Base-by-base conservation (phyloP, 2,797 vertebrate genomes). In the Dallia pectoralis region DNA sequence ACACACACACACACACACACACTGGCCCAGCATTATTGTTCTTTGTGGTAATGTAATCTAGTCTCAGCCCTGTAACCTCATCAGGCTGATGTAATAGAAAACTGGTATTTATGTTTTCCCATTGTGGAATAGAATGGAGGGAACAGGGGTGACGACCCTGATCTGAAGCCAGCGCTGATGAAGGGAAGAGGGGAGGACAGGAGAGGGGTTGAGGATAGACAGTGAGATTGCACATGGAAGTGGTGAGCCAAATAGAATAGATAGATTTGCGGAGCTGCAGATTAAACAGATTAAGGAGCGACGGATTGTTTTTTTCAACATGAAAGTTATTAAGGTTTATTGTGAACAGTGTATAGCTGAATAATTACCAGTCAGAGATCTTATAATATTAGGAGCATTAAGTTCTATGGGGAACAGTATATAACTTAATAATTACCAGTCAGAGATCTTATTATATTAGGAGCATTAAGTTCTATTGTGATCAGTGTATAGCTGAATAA, bases 71-170 rank as follows among this genome's bases (percentile, higher is more conserved):
- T 87, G 83, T n/a, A n/a, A 76, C 84, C 88, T 91, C 86, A 88
- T 91, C 88, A 84, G 77, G 77, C 84, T 88, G 89, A 90, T 91
- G 87, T 88, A 87, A 90, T 83, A 85, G 85, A 88, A 91, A 91
- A 86, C 82, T 79, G 69, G 71, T 85, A 86, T 91, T 91, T 91
- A 89, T 91, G 87, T 88, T 87, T 89, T 89, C 81, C 36, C 14
- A 47, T 44, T 85, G 82, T 76, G 71, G 71, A 36, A 70, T 53
- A 72, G 25, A 69, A 67, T 79, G 72, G 71, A 69, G 67, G 8
- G 67, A 69, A n/a, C 6, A 73, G 79, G 85, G 85, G 65, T 89
- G 84, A 85, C 76, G 85, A 81, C 79, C 82, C 85, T 77, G 44
- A 84, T 81, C 70, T 65, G 63, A 16, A 65, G 22, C 16, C 16